Evolutionary conservation across 2,888 invertebrate genomes (phyloP).

Genomic region (Ditylenchus weischeri): DNA sequence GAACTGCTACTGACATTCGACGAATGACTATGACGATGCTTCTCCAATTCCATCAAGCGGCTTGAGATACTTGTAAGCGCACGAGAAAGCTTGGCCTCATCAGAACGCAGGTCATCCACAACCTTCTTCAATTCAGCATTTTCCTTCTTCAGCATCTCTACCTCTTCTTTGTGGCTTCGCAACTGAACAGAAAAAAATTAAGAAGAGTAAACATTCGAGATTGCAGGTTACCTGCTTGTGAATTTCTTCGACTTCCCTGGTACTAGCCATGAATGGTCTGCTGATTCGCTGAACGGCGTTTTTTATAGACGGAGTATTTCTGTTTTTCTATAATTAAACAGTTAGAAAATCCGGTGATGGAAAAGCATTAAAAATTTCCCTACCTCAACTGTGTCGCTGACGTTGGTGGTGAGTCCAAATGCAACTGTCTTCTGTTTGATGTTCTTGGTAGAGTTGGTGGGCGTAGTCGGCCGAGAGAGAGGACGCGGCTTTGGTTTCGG

Average conservation of each 20-base stretch:
- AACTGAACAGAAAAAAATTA: background rate
- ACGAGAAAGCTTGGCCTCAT: conserved; percentile 3
- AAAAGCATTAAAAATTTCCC: background rate
- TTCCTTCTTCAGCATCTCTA: background rate
- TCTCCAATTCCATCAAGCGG: conserved; percentile 2
- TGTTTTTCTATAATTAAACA: background rate
- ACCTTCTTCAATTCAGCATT: conserved; percentile 6
- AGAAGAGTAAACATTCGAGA: background rate
- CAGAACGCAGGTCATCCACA: background rate
- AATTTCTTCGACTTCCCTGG: conserved; percentile 1
- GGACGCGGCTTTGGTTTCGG: conserved; percentile 2
- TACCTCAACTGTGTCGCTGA: conserved; percentile 29
- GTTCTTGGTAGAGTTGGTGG: background rate
- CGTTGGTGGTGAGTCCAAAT: conserved; percentile 29
- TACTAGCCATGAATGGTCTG: conserved; percentile 1
- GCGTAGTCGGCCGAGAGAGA: conserved; percentile 2
- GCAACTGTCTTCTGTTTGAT: conserved; percentile 27
- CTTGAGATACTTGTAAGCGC: background rate
- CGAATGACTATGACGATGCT: background rate
- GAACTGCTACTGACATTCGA: background rate
- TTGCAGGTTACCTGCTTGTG: background rate
- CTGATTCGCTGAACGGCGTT: no score
- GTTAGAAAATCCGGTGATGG: background rate
- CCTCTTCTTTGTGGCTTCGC: conserved; percentile 4
- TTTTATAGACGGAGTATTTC: background rate